Conservation (phyloP, 2,888 invertebrate genomes). For the Lordiphosa fenestrarum region DNA sequence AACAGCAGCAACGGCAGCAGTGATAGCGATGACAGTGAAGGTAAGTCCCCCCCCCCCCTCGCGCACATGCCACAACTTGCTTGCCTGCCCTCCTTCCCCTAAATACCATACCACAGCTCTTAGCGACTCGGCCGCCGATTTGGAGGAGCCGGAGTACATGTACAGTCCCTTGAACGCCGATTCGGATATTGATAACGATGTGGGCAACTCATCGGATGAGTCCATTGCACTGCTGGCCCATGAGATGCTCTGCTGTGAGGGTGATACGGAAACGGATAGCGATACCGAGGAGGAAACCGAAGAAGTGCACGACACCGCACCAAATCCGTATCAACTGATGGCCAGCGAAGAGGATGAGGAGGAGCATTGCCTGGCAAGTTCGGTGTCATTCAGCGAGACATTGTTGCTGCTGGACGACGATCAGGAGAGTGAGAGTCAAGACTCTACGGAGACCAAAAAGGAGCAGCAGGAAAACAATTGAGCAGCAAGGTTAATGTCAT, state of each 20-base stretch:
- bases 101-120: no score
- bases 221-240: slow-evolving; percentile 47
- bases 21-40: slow-evolving; percentile 22
- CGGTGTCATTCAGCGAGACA: slow-evolving; percentile 4
- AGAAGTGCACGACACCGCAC: neutral
- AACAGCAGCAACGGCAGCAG: slow-evolving; percentile 2
- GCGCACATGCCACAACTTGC: no score
- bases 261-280: slow-evolving; percentile 28
- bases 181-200: slow-evolving; percentile 29
- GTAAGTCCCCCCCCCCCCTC: slow-evolving; percentile 2
- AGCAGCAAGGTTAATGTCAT: neutral
- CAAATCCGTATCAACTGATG: slow-evolving; percentile 25
- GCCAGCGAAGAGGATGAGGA: slow-evolving; percentile 18
- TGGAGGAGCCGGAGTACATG: slow-evolving; percentile 6
- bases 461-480: no score
- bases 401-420: slow-evolving; percentile 16
- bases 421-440: slow-evolving; percentile 10
- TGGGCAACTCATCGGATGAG: slow-evolving; percentile 33
- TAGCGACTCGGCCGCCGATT: slow-evolving; percentile 1
- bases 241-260: slow-evolving; percentile 56
- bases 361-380: neutral
- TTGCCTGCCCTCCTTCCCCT: no score
- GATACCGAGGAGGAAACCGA: slow-evolving; percentile 5
- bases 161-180: slow-evolving; percentile 38
- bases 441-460: no score